Percentiles rank a stretch among this genome's conserved stretches.
Conservation (phyloP, 2,113 vertebrate species). For the Cephalopholis sonnerati region DNA sequence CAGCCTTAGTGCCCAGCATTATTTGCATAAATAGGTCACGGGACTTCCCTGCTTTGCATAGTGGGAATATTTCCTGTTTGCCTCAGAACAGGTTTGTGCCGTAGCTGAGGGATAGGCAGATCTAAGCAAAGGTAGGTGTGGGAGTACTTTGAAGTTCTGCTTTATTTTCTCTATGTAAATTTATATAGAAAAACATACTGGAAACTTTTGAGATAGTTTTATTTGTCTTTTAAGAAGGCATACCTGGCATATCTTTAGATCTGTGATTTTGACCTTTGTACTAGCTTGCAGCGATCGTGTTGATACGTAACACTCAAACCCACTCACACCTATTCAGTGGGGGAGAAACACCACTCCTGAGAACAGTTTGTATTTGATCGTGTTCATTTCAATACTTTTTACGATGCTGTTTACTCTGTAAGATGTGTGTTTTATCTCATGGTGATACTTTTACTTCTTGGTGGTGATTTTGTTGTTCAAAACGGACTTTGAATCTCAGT, state of each 20-base stretch:
- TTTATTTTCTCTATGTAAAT: constrained; percentile 8
- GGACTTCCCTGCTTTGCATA: constrained; percentile 52
- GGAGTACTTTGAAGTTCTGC: not conserved
- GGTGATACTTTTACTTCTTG: not conserved
- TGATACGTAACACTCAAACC: constrained; percentile 1
- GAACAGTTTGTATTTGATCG: not conserved
- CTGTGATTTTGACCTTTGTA: constrained; percentile 67
- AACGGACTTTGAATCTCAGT: not conserved
- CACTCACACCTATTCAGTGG: not conserved
- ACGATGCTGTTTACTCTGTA: not conserved
- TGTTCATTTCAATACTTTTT: not conserved
- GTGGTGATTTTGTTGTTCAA: not conserved
- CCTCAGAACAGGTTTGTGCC: constrained; percentile 67
- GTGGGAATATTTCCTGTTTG: constrained; percentile 72
- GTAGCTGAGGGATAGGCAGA: not conserved
- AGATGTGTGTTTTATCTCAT: not conserved
- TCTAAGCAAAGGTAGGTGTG: constrained; percentile 48
- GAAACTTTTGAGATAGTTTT: not conserved
- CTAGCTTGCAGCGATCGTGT: constrained; percentile 18
- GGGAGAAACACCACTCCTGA: not conserved
- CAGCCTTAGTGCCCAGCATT: not conserved
- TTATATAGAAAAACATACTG: not conserved
- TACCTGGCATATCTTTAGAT: constrained; percentile 8
- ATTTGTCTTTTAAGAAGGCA: not conserved
- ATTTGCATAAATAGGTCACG: constrained; percentile 74